Evolutionary conservation across 2,797 vertebrate species (phyloP).

Genomic region (Sylvia borin): DNA sequence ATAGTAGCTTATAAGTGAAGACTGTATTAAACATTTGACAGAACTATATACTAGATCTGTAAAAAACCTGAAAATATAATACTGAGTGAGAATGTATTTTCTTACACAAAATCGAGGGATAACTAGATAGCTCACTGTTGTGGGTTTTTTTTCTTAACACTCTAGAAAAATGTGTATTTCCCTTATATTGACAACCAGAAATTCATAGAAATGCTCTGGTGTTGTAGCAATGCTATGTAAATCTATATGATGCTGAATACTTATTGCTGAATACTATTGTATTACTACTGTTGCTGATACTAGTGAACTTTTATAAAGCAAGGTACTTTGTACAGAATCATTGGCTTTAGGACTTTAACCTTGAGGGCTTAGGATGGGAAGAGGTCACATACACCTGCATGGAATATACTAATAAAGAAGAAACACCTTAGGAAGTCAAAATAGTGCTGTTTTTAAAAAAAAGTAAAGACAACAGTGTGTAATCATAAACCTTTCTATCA

Average conservation of each 20-base stretch:
- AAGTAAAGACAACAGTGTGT: neutral
- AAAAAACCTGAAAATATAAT: neutral
- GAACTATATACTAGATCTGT: neutral
- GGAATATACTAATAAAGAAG: neutral
- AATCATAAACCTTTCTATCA: neutral
- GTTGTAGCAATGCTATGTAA: neutral
- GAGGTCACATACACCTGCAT: neutral
- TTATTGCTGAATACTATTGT: neutral
- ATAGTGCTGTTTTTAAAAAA: neutral
- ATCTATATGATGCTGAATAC: neutral
- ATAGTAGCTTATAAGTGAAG: neutral
- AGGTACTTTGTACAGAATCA: neutral
- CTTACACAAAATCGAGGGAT: neutral
- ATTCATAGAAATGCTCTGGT: neutral
- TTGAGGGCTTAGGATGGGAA: neutral
- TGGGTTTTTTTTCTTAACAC: neutral
- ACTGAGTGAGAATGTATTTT: neutral
- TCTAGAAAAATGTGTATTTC: neutral
- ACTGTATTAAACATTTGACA: neutral
- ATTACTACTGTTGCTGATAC: neutral
- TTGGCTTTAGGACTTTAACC: neutral
- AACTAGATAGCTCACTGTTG: neutral
- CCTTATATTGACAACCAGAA: neutral
- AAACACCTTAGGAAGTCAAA: neutral
- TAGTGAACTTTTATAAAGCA: conserved; percentile 33